Evolutionary conservation across 2,113 vertebrate species (phyloP).

Genomic region (Arizona elegans): DNA sequence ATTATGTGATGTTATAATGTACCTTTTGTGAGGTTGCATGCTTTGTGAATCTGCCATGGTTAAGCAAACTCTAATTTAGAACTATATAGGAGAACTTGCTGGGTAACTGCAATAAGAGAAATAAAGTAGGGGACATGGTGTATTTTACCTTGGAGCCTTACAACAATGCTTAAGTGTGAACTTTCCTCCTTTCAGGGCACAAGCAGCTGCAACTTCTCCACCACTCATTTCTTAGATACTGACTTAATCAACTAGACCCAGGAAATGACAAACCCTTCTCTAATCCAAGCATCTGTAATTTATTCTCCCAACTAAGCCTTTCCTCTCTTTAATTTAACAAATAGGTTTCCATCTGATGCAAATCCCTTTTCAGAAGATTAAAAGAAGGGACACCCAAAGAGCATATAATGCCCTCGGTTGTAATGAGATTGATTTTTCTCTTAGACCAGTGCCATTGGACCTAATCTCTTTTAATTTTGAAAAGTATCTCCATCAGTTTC

Average conservation of each 20-base stretch:
- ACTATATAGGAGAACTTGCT: background rate
- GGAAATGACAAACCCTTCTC: slow-evolving; percentile 37
- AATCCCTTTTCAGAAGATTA: slow-evolving; percentile 46
- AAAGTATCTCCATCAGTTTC: slow-evolving; percentile 9
- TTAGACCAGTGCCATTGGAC: slow-evolving; percentile 28
- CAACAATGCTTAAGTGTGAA: background rate
- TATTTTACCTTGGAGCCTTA: background rate
- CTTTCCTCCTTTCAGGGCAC: background rate
- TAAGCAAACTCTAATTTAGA: background rate
- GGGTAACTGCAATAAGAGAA: background rate
- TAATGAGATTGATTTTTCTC: slow-evolving; percentile 34
- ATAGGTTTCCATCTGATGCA: slow-evolving; percentile 28
- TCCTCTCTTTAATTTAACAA: slow-evolving; percentile 26
- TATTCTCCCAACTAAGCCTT: slow-evolving; percentile 12
- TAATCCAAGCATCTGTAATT: slow-evolving; percentile 32
- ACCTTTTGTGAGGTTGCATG: background rate
- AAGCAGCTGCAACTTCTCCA: background rate
- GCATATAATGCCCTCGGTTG: slow-evolving; percentile 6
- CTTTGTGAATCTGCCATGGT: background rate
- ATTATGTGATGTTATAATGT: background rate
- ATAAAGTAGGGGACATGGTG: too few relatives aligned
- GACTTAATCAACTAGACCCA: slow-evolving; percentile 33
- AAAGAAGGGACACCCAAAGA: slow-evolving; percentile 34
- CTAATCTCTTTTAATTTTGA: slow-evolving; percentile 37
- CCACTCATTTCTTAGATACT: slow-evolving; percentile 32